Evolutionary conservation across 1,140 invertebrate genomes (phyloP).

Genomic region (Holotrichia oblita): DNA sequence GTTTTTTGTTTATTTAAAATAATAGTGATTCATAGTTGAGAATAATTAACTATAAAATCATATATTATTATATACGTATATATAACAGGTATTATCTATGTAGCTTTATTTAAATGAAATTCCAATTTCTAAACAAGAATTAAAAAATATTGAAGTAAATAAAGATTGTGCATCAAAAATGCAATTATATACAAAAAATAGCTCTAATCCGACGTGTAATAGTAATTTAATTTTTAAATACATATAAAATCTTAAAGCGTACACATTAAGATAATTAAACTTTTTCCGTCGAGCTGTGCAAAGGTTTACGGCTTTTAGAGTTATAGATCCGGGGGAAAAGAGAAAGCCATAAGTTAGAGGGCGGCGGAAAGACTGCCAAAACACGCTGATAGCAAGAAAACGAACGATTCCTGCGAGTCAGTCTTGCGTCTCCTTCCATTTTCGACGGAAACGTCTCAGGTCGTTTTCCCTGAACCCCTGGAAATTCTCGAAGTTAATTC

Average conservation of each 20-base stretch:
- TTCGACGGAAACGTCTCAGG: slow-evolving; percentile 18
- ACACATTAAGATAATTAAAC: slow-evolving; percentile 45
- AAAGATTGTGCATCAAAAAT: neutral
- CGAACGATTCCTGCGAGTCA: slow-evolving; percentile 39
- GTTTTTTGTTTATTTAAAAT: no score
- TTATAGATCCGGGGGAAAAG: slow-evolving; percentile 45
- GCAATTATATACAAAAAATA: slow-evolving; percentile 27
- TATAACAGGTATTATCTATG: no score
- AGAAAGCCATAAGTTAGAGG: slow-evolving; percentile 44
- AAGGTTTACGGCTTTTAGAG: slow-evolving; percentile 44
- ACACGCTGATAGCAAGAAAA: slow-evolving; percentile 41
- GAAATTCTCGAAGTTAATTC: slow-evolving; percentile 33
- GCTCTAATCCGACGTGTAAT: neutral
- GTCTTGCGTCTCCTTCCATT: slow-evolving; percentile 31
- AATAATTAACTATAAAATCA: no score
- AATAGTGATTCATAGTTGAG: no score
- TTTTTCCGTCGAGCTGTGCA: slow-evolving; percentile 43
- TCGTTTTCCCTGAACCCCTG: slow-evolving; percentile 30
- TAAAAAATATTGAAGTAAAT: no score
- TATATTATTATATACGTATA: no score
- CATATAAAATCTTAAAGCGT: slow-evolving; percentile 31
- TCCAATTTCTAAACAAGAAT: no score
- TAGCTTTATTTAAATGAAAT: no score
- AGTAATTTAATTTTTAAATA: slow-evolving; percentile 32
- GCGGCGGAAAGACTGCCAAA: slow-evolving; percentile 43